Evolutionary conservation across 2,888 invertebrate species (phyloP), one percentile per base, ranked within the genome.

Genomic region (Cataglyphis rosenhaueri): DNA sequence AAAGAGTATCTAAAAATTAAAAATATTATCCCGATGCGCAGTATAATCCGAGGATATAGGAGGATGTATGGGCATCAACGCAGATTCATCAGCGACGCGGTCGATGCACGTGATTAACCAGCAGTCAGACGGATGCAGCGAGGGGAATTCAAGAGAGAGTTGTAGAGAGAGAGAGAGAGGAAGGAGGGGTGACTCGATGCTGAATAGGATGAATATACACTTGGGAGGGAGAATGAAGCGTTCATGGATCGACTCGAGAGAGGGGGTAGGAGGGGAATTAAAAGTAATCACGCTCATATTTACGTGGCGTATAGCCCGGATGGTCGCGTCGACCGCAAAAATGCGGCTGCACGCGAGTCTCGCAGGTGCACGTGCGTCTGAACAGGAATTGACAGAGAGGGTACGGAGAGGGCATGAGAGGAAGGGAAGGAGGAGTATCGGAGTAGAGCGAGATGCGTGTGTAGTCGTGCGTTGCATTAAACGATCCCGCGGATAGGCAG

Each of bases 251-350:
- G 84, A 92, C 92, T 92, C 88, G 91, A 1, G 18, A 6, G 18
- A 8, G 21, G 21, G 48, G 48, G 3, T 1, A 18, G 15, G 44
- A 44, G n/a, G 91, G 88, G 89, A 93, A 93, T 93, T 92, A 93
- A 93, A 93, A 93, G 92, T 93, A 93, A 93, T 92, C 92, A 92
- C 92, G 91, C 86, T 88, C 89, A 89, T 92, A 92, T 92, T 92
- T 93, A 92, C 91, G 86, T 87, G 86, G 84, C 87, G 87, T 91
- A 90, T 90, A 88, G 88, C 71, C 85, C 86, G 91, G 89, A 91
- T 87, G 89, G 89, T 87, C 88, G 88, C 87, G 88, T 76, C 85
- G 82, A 91, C 92, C 92, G 87, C 92, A 92, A 92, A 92, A 92
- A 92, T 92, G 89, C 90, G 90, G 89, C 90, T 91, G 87, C 86